Base-by-base conservation (phyloP, 1,140 invertebrate species). In the Mactra quadrangularis region DNA sequence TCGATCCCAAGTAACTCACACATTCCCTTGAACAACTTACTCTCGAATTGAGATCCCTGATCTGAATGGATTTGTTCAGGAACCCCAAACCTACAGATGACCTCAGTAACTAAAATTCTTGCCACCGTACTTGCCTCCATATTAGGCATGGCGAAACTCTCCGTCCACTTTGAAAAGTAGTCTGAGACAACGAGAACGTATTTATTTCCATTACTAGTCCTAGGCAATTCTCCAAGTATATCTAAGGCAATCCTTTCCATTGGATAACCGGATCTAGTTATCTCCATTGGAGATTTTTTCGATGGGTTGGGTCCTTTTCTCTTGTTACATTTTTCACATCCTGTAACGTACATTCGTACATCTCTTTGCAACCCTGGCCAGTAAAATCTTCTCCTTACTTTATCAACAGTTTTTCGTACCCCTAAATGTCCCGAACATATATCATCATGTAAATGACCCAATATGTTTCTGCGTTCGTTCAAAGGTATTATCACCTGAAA, bases 91-190 rank as follows among this genome's bases (percentile, higher is more conserved):
- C 22, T 87, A 53, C 0, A 93, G 93, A 6, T 90, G 83, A 15
- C n/a, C n/a, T n/a, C n/a, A n/a, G n/a, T n/a, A n/a, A 93, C 86
- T 13, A 93, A 83, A 1, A 82, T 83, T 19, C 90, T 82, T 11
- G 90, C 92, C 9, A 92, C 83, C 90, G n/a, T n/a, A n/a, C n/a
- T n/a, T n/a, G n/a, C n/a, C n/a, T n/a, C n/a, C n/a, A n/a, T n/a
- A n/a, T n/a, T 68, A 19, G 41, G 27, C 15, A 90, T 25, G 29
- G 89, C 27, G 22, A 79, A 85, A 1, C 74, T 77, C 52, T 88
- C 87, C 6, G 47, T 47, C 66, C 79, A 91, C 55, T 83, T 82
- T 3, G 86, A 89, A 22, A 87, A 89, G 60, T 85, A 82, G 52
- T 89, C 88, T 0, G 78, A 50, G 3, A 88, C 35, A 0, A 89